Percentiles rank a stretch among this genome's conserved stretches.
These are phyloP conservation scores for Melolontha melolontha DNA, from an alignment of 2,888 invertebrate species.

Conservation along the genomic window DNA sequence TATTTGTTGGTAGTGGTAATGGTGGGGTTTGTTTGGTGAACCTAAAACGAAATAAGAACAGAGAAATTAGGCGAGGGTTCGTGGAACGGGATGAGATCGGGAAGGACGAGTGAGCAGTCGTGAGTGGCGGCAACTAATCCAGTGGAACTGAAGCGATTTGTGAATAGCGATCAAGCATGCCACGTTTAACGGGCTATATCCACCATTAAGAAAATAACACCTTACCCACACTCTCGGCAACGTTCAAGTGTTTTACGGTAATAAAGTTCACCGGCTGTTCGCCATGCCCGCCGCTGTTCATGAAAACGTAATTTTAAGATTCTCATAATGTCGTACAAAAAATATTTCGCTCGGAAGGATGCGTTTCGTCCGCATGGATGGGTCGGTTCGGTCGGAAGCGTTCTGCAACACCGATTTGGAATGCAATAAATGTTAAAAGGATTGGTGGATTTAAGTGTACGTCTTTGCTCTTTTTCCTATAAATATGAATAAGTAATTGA, in stretches of 20 bases:
- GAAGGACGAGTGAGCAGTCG: constrained; percentile 28
- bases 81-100: too few relatives aligned
- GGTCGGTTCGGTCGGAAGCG: too few relatives aligned
- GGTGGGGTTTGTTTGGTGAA: too few relatives aligned
- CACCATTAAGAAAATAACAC: constrained; percentile 51
- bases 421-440: too few relatives aligned
- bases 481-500: too few relatives aligned
- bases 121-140: constrained; percentile 49
- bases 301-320: constrained; percentile 39
- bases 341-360: constrained; percentile 7
- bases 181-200: constrained; percentile 48
- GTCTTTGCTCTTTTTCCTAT: too few relatives aligned
- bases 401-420: too few relatives aligned
- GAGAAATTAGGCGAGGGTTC: too few relatives aligned
- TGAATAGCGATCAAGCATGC: constrained; percentile 52
- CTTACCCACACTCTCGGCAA: constrained; percentile 38
- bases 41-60: too few relatives aligned
- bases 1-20: too few relatives aligned
- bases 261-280: constrained; percentile 31
- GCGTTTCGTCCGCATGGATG: too few relatives aligned
- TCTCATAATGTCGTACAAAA: constrained; percentile 38
- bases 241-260: constrained; percentile 38
- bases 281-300: constrained; percentile 4
- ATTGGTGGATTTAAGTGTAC: too few relatives aligned
- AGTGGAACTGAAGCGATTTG: constrained; percentile 50